Conservation (phyloP, 2,113 vertebrate genomes). For the Silurus asotus region DNA sequence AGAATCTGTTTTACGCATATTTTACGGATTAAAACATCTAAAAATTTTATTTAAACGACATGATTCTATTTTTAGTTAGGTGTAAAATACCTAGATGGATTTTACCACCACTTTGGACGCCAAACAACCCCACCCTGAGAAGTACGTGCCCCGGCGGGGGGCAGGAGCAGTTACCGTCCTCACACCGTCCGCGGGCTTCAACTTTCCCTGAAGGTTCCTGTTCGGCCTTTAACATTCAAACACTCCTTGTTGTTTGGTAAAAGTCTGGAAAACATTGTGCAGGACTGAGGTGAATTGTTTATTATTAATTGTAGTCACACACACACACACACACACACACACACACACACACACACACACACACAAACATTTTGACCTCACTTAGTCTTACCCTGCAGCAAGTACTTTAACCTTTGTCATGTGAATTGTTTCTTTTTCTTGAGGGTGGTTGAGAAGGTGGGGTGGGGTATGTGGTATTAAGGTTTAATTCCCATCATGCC, state of each 20-base stretch:
- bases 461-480: neutral
- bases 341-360: conserved; percentile 1
- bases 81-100: too few species aligned
- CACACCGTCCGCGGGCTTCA: too few species aligned
- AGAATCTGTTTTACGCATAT: neutral
- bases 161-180: too few species aligned
- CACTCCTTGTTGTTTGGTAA: too few species aligned
- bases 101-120: too few species aligned
- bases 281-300: neutral
- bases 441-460: neutral
- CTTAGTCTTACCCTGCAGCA: conserved; percentile 26
- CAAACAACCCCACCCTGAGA: too few species aligned
- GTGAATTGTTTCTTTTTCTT: conserved; percentile 6
- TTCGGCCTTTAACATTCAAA: too few species aligned
- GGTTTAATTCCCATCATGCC: conserved; percentile 23
- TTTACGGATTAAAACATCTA: neutral
- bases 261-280: neutral
- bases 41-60: neutral
- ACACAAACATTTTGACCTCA: conserved; percentile 22
- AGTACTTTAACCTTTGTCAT: conserved; percentile 21
- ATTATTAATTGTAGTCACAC: neutral
- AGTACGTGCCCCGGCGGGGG: too few species aligned
- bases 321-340: neutral
- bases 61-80: neutral
- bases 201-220: too few species aligned